Percentiles rank a stretch among this genome's conserved stretches.
Evolutionary conservation across 2,113 vertebrate genomes (phyloP).

Genomic region (Campylomormyrus numenius): DNA sequence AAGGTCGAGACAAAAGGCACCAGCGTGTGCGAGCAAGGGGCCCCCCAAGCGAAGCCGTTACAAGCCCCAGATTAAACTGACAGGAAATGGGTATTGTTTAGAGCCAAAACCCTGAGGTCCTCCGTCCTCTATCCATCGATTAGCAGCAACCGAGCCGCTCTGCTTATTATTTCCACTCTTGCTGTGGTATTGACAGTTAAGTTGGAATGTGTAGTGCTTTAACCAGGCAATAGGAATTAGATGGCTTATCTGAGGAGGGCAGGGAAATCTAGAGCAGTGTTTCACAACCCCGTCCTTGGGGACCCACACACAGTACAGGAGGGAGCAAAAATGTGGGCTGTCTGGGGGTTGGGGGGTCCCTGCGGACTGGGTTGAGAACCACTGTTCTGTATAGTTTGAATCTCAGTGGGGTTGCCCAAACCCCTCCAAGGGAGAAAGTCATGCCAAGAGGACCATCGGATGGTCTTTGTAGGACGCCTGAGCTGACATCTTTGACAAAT

Average conservation of each 20-base stretch:
- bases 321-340: not conserved
- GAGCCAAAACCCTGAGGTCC: constrained; percentile 28
- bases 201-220: not conserved
- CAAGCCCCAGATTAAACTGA: not conserved
- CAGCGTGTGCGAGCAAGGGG: not conserved
- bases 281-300: not conserved
- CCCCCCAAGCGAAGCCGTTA: not conserved
- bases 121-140: constrained; percentile 38
- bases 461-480: not conserved
- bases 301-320: not conserved
- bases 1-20: constrained; percentile 19
- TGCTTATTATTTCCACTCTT: constrained; percentile 37
- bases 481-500: not conserved
- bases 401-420: constrained; percentile 7
- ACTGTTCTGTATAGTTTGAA: constrained; percentile 27
- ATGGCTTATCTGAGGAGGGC: constrained; percentile 50
- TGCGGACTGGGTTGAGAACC: not conserved
- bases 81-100: constrained; percentile 30
- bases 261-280: constrained; percentile 40
- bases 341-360: not conserved
- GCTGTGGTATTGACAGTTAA: not conserved
- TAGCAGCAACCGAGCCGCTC: constrained; percentile 34
- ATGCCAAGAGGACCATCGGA: not conserved
- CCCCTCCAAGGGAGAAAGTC: not conserved
- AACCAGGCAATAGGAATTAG: constrained; percentile 28